These are phyloP conservation scores for Paramacrobiotus metropolitanus DNA, from an alignment of 1,140 invertebrate species.

Conservation along the genomic window DNA sequence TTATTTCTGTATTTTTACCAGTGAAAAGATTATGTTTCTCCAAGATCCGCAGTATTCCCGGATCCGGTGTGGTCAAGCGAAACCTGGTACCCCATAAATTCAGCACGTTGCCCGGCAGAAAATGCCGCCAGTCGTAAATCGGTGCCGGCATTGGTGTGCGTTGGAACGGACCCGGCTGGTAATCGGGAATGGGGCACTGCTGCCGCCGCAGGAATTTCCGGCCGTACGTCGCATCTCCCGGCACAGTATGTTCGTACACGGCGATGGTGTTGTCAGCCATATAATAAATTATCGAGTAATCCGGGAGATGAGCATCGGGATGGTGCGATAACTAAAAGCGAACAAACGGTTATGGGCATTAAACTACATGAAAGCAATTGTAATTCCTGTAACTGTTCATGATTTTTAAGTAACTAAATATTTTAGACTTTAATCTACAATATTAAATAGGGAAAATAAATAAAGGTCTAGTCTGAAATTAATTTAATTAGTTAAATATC, in stretches of 20 bases:
- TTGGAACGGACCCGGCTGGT: neutral
- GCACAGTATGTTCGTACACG: neutral
- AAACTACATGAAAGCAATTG: neutral
- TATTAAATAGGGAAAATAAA: neutral
- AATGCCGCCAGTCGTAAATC: neutral
- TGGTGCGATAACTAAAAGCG: neutral
- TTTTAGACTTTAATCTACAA: neutral
- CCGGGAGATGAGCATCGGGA: neutral
- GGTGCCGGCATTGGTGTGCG: neutral
- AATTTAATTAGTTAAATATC: neutral
- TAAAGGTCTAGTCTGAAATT: neutral
- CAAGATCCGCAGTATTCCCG: neutral
- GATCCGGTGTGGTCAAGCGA: neutral
- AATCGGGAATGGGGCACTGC: neutral
- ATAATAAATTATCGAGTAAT: neutral
- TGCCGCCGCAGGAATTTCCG: neutral
- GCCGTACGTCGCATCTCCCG: neutral
- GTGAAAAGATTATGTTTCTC: no score
- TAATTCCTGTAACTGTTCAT: neutral
- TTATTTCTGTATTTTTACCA: no score
- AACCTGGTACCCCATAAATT: neutral
- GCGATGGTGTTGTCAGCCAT: constrained; percentile 1
- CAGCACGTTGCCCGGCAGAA: neutral
- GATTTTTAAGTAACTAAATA: neutral
- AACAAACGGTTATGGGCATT: neutral